phyloP scores from a whole-genome alignment of 2,888 invertebrate species.

The Galerucella calmariensis region DNA sequence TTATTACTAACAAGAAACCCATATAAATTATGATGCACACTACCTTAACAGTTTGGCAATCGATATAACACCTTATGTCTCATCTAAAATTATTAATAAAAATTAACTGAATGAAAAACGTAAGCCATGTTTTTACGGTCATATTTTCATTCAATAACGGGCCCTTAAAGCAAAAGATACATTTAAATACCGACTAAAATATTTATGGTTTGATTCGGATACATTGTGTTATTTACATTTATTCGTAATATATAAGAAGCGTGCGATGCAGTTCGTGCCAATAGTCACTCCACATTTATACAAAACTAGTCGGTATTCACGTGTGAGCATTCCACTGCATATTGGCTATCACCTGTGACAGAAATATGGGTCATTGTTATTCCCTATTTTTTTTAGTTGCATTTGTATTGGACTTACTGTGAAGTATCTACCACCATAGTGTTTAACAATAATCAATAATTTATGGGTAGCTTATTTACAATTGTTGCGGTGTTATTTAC shows the following conservation, averaged over 20 bases:
- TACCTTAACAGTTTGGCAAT: no score
- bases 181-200: conserved; percentile 2
- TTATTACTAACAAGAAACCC: no score
- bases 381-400: conserved; percentile 32
- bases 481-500: neutral
- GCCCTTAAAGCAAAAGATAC: neutral
- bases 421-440: conserved; percentile 34
- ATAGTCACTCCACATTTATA: conserved; percentile 31
- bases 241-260: conserved; percentile 7
- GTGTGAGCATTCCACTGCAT: conserved; percentile 34
- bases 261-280: conserved; percentile 15
- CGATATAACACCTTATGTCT: no score
- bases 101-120: no score
- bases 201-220: neutral
- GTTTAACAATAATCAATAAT: conserved; percentile 35
- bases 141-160: no score
- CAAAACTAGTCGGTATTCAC: conserved; percentile 32
- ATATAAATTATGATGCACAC: no score
- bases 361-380: conserved; percentile 46
- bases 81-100: no score
- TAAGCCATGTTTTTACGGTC: no score
- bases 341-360: conserved; percentile 41
- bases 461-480: conserved; percentile 25
- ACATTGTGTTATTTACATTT: conserved; percentile 19
- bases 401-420: conserved; percentile 21